Evolutionary conservation across 1,140 invertebrate species (phyloP), one percentile per base, ranked within the genome.

Genomic region (silkworm (Bombyx mori)): DNA sequence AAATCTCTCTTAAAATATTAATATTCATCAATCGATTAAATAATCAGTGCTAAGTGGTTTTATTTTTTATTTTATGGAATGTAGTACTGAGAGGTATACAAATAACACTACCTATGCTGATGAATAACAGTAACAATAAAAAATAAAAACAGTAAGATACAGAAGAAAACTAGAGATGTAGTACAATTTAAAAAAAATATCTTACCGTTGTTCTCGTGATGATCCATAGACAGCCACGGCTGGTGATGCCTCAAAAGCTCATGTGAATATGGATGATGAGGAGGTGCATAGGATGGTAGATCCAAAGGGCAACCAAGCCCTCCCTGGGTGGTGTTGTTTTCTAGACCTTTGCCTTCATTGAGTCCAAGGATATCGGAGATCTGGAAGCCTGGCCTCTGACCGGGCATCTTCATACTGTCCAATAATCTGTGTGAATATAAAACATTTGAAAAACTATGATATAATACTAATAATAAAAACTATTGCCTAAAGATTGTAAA

Each of bases 291-390:
- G 0, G 78, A 70, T 0, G 79, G 77, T 22, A 81, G 56, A 8
- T 82, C 83, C 56, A 82, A 51, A 0, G 75, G 65, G 22, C 75
- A 76, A 42, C 64, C 71, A 3, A 74, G 63, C 5, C 63, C 44
- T 6, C 63, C 65, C 57, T 68, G 73, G 18, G 66, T 18, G 8
- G 69, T 70, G 3, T 75, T 60, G 1, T 61, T 42, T 63, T 83
- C 80, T 57, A 79, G 35, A 7, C 72, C 75, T 59, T 87, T 85
- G 3, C 82, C 80, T 55, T 89, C 88, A 54, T 88, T 88, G 54
- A 94, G 75, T 35, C 93, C 92, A 49, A 94, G 78, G 65, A 94
- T 94, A 71, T 94, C 93, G 54, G 92, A 92, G 67, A 94, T 94
- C 71, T 94, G 92, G 69, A 94, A 94, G 44, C 93, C 92, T 0